phyloP scores from a whole-genome alignment of 2,797 vertebrate genomes.

The Sebastolobus alascanus region DNA sequence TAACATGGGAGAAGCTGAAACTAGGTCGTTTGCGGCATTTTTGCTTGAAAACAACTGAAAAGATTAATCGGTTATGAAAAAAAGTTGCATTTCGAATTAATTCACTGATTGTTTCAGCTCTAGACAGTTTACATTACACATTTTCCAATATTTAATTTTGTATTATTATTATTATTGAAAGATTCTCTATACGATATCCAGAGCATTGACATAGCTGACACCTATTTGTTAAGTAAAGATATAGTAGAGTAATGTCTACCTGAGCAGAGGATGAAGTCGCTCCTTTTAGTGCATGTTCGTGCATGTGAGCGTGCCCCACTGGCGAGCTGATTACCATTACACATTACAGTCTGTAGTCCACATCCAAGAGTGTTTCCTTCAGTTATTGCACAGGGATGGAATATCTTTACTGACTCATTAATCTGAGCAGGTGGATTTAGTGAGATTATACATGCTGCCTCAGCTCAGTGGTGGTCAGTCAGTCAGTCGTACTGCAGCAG shows the following conservation, averaged over 20 bases:
- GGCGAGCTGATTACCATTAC: neutral
- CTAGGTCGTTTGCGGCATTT: too few species aligned
- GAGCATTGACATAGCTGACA: neutral
- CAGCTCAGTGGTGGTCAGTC: neutral
- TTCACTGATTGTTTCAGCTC: neutral
- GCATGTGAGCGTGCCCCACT: too few species aligned
- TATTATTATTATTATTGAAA: neutral
- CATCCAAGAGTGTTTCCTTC: neutral
- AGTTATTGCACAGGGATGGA: neutral
- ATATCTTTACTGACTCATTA: neutral
- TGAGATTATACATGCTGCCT: neutral
- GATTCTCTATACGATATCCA: neutral
- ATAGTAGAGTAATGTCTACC: neutral
- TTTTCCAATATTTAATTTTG: neutral
- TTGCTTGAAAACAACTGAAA: too few species aligned
- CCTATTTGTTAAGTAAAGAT: too few species aligned
- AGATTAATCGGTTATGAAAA: too few species aligned
- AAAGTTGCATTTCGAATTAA: neutral
- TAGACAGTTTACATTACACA: neutral
- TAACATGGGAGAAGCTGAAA: neutral
- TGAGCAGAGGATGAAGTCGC: too few species aligned
- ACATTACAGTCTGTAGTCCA: neutral
- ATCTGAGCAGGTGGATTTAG: conserved; percentile 25
- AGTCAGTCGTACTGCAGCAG: neutral
- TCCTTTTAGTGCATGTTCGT: too few species aligned